Percentiles rank a stretch among this genome's conserved stretches.
Conservation (phyloP, 2,113 vertebrate genomes). For the Labrus mixtus region DNA sequence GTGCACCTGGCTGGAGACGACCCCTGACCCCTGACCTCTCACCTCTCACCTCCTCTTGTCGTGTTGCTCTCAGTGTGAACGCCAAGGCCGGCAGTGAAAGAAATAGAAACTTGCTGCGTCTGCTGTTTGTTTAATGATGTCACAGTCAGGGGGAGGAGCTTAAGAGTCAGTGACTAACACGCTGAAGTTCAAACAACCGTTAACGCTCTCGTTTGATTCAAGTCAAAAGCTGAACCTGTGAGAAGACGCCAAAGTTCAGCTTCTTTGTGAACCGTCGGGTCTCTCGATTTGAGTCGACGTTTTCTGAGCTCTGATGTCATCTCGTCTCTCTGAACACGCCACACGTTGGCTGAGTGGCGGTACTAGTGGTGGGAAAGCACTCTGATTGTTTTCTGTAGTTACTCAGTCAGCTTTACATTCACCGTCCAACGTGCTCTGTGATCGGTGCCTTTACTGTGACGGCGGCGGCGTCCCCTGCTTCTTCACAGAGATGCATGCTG, state of each 20-base stretch:
- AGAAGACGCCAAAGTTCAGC: neutral
- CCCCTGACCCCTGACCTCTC: too few relatives aligned
- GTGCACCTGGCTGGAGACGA: too few relatives aligned
- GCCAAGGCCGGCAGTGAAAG: neutral
- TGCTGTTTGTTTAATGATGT: too few relatives aligned
- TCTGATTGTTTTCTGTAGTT: neutral
- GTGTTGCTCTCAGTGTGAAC: slow-evolving; percentile 45
- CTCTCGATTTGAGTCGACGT: neutral
- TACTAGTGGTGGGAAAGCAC: neutral
- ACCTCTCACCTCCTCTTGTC: too few relatives aligned
- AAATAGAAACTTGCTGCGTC: neutral
- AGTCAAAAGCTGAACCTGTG: neutral
- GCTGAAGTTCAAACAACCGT: too few relatives aligned
- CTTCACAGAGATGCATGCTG: slow-evolving; percentile 22
- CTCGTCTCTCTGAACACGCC: neutral
- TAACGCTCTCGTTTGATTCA: neutral
- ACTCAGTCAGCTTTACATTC: neutral
- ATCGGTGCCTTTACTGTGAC: slow-evolving; percentile 61
- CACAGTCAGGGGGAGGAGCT: neutral
- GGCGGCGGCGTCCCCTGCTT: neutral
- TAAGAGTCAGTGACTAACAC: neutral
- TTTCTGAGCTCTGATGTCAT: slow-evolving; percentile 10
- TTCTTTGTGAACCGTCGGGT: neutral
- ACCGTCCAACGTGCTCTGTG: slow-evolving; percentile 33
- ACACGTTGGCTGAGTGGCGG: neutral